These are phyloP conservation scores for Thaumetopoea pityocampa DNA, from an alignment of 1,140 invertebrate genomes.

Conservation along the genomic window DNA sequence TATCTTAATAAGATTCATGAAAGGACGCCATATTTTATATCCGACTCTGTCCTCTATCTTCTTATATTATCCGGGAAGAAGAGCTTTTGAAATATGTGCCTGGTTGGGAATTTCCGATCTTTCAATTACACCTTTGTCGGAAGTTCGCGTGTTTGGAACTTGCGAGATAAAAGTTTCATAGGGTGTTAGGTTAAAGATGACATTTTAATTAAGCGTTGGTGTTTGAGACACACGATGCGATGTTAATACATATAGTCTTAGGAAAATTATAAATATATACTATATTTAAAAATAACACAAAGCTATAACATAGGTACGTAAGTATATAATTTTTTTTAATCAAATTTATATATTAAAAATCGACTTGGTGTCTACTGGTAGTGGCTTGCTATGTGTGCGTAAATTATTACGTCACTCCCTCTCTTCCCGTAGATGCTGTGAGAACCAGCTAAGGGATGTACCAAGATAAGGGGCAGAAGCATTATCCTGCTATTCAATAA, in stretches of 20 bases:
- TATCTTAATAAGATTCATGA: slow-evolving; percentile 85
- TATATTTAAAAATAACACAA: no score
- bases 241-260: background rate
- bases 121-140: slow-evolving; percentile 71
- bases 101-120: slow-evolving; percentile 72
- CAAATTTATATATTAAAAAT: no score
- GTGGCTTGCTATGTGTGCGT: no score
- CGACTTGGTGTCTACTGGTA: no score
- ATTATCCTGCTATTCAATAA: no score
- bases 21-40: slow-evolving; percentile 83
- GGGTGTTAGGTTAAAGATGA: slow-evolving; percentile 14
- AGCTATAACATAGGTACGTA: no score
- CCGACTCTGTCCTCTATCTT: slow-evolving; percentile 77
- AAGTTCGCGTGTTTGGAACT: slow-evolving; percentile 50
- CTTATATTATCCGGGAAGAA: slow-evolving; percentile 75
- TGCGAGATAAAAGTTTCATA: slow-evolving; percentile 30
- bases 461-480: no score
- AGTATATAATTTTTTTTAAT: no score
- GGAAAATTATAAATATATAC: background rate
- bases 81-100: slow-evolving; percentile 73
- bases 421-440: no score
- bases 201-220: slow-evolving; percentile 17
- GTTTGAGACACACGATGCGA: background rate
- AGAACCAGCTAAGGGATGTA: no score
- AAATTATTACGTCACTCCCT: no score